Evolutionary conservation across 2,888 invertebrate genomes (phyloP), one percentile per base, ranked within the genome.

Genomic region (Caenorhabditis sp.): DNA sequence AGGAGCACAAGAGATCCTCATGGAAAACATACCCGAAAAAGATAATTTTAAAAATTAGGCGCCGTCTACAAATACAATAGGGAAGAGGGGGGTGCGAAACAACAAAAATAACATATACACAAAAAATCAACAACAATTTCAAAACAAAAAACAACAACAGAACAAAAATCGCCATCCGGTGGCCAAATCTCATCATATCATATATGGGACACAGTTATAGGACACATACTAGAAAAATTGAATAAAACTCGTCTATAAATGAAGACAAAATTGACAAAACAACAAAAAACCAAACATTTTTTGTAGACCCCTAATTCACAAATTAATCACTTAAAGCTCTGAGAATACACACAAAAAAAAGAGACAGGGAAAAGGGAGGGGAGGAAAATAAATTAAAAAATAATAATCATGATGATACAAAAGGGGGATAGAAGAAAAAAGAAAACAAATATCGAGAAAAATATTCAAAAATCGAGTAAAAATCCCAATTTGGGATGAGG

Each of bases 291-390:
- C n/a, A n/a, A n/a, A n/a, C n/a, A n/a, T n/a, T n/a, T 50, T 50
- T 50, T 4, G 50, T 8, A 8, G 51, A 51, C 21, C 58, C 67
- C 72, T 60, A 72, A 53, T 72, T 67, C 19, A 64, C 53, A 55
- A 49, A 58, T 61, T 62, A 63, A 21, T 69, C 74, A 74, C 74
- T 74, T 74, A 74, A 74, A 74, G 74, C 74, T 74, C 74, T 63
- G 69, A 73, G 69, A 74, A 74, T 57, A 66, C 12, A 19, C 8
- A 17, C 2, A 14, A 26, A 66, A 51, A 58, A 73, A 54, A 59
- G 62, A 73, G 59, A 73, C 43, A 62, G 37, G 50, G 51, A 53
- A 65, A 63, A 27, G 8, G 53, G 17, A 10, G 5, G 19, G 10
- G 19, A 17, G 36, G 36, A 58, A 54, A 64, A 21, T 58, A 36